phyloP scores from a whole-genome alignment of 2,888 invertebrate species.

The Limnephilus rhombicus region DNA sequence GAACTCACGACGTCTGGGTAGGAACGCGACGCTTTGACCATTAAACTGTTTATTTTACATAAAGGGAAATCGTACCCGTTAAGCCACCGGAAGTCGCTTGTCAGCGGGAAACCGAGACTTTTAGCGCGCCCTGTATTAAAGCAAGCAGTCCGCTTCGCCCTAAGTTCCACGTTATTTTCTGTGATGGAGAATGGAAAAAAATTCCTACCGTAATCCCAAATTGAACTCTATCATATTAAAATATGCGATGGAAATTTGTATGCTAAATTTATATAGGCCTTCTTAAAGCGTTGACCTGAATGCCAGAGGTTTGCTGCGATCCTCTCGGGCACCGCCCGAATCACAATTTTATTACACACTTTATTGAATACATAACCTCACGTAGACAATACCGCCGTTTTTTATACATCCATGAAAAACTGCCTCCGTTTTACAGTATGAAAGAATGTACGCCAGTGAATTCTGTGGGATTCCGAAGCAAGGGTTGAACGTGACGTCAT shows the following conservation, averaged over 20 bases:
- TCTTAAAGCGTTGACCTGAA: constrained; percentile 50
- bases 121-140: neutral
- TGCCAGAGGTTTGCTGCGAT: constrained; percentile 42
- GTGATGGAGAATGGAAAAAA: neutral
- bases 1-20: too few relatives aligned
- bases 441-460: neutral
- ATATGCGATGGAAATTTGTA: constrained; percentile 60
- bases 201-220: constrained; percentile 26
- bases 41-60: too few relatives aligned
- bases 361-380: constrained; percentile 63
- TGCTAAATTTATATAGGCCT: constrained; percentile 49
- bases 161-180: neutral
- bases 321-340: constrained; percentile 46
- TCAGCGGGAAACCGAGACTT: too few relatives aligned
- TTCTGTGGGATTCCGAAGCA: constrained; percentile 18
- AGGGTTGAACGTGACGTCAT: constrained; percentile 2
- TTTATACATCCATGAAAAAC: constrained; percentile 50
- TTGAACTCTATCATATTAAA: constrained; percentile 52
- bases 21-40: too few relatives aligned
- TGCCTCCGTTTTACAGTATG: constrained; percentile 5
- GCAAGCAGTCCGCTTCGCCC: neutral
- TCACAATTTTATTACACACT: constrained; percentile 62
- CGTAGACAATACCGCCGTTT: constrained; percentile 58
- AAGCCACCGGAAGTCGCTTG: too few relatives aligned
- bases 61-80: too few relatives aligned